Evolutionary conservation across 2,888 invertebrate species (phyloP).

Genomic region (Deilephila porcellus): DNA sequence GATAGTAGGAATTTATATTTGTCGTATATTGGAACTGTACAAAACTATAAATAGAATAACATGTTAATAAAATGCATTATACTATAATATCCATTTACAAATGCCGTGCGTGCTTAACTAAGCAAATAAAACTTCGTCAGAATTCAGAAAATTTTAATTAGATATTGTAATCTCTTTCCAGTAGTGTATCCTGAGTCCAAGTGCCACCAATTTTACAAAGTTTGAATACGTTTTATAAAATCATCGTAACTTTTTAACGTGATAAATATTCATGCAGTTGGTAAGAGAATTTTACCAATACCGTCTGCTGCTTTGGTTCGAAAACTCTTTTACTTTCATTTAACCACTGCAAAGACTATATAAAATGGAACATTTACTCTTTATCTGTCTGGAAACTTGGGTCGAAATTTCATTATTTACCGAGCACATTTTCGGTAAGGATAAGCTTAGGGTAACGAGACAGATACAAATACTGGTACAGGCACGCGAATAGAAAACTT

Average conservation of each 20-base stretch:
- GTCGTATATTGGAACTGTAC: too few relatives aligned
- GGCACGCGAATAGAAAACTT: slow-evolving; percentile 7
- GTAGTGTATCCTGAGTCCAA: slow-evolving; percentile 52
- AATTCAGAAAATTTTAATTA: slow-evolving; percentile 11
- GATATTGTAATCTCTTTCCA: slow-evolving; percentile 35
- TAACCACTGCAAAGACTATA: not conserved
- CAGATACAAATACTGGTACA: slow-evolving; percentile 7
- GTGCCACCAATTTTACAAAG: slow-evolving; percentile 61
- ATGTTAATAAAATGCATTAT: not conserved
- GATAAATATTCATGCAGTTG: slow-evolving; percentile 64
- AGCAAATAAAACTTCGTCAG: not conserved
- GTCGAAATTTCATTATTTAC: slow-evolving; percentile 9
- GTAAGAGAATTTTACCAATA: slow-evolving; percentile 46
- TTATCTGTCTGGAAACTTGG: slow-evolving; percentile 17
- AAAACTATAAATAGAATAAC: not conserved
- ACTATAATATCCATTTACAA: not conserved
- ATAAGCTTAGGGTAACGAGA: slow-evolving; percentile 1
- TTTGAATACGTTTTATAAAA: slow-evolving; percentile 68
- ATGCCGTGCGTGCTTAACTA: not conserved
- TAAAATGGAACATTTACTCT: slow-evolving; percentile 30
- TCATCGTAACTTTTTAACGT: slow-evolving; percentile 66
- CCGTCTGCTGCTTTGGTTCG: slow-evolving; percentile 39
- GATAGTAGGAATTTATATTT: not conserved
- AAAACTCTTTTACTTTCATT: slow-evolving; percentile 10
- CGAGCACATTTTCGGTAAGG: slow-evolving; percentile 5